Base-by-base conservation (phyloP, 2,797 vertebrate species). In the Malurus splendens region DNA sequence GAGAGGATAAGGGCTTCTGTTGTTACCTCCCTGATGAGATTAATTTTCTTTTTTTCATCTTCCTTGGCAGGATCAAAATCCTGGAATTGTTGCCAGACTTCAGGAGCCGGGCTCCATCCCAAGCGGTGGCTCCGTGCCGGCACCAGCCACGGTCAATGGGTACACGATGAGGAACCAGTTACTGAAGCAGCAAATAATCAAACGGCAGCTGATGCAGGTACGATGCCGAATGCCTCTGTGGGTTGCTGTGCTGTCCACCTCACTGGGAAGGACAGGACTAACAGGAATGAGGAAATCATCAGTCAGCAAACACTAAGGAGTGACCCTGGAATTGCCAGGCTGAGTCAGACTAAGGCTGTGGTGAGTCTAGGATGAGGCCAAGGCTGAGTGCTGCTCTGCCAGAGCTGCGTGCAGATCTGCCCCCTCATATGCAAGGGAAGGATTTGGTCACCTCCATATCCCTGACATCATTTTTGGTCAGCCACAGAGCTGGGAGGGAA, bases 101-200 rank as follows among this genome's bases (percentile, higher is more conserved):
- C 96, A 97, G 91, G 97, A 98, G 85, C 96, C 92, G 1, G 96
- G 96, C 86, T 95, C 96, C 36, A 87, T 96, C 92, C 94, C 96
- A 80, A 95, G 87, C 3, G 5, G 95, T 7, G 15, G 95, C 89
- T 93, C 96, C 2, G 95, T 95, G 52, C n/a, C 95, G 32, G 76
- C 87, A 6, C 89, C 94, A 28, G 88, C 91, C 18, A 90, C 96
- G 1, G 94, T 96, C 92, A 97, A 96, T 5, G 97, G 95, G 22
- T 97, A 97, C 89, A 96, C 95, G 0, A 96, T 95, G 94, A 96
- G 95, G 80, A 97, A 97, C 93, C 95, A 97, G 76, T 54, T 97
- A 56, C 95, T 98, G 74, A 98, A 97, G 88, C 97, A 95, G 87
- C 97, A 97, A 80, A 96, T 97, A 39, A 96, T 97, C 32, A 96